phyloP scores from a whole-genome alignment of 2,888 invertebrate genomes.

The Vandiemenella viatica region DNA sequence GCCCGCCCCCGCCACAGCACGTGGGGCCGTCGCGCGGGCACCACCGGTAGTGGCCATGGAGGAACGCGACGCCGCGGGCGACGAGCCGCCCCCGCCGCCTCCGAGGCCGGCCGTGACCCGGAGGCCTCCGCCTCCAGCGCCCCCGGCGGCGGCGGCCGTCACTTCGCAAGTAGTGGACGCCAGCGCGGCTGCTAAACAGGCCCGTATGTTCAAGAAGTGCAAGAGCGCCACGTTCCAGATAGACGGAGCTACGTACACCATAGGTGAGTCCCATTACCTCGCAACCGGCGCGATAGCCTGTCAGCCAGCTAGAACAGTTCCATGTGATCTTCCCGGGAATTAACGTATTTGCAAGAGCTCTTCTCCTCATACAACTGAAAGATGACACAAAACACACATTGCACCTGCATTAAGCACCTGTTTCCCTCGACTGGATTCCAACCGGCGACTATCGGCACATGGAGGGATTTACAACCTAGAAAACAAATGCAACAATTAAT shows the following conservation, averaged over 20 bases:
- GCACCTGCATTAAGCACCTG: too few species aligned
- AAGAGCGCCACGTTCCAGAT: slow-evolving; percentile 77
- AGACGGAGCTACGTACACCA: slow-evolving; percentile 74
- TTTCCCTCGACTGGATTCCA: too few species aligned
- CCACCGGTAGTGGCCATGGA: background rate
- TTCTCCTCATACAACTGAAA: too few species aligned
- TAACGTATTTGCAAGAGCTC: too few species aligned
- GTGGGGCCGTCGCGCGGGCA: slow-evolving; percentile 3
- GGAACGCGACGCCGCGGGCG: background rate
- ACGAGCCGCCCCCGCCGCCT: slow-evolving; percentile 2
- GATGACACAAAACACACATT: too few species aligned
- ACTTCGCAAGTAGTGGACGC: background rate
- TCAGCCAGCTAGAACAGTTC: too few species aligned
- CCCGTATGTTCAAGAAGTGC: slow-evolving; percentile 54
- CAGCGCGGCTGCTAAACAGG: slow-evolving; percentile 2
- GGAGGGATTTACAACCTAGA: too few species aligned
- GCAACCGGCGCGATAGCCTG: too few species aligned
- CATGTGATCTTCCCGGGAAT: too few species aligned
- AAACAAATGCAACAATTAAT: too few species aligned
- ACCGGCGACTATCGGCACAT: too few species aligned
- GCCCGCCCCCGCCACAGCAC: background rate
- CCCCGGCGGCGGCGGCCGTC: slow-evolving; percentile 14
- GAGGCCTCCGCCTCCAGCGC: slow-evolving; percentile 9
- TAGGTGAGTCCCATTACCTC: too few species aligned
- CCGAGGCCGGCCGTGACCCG: slow-evolving; percentile 6